Evolutionary conservation across 2,113 vertebrate genomes (phyloP), one percentile per base, ranked within the genome.

Genomic region (Ivindomyrus marchei): DNA sequence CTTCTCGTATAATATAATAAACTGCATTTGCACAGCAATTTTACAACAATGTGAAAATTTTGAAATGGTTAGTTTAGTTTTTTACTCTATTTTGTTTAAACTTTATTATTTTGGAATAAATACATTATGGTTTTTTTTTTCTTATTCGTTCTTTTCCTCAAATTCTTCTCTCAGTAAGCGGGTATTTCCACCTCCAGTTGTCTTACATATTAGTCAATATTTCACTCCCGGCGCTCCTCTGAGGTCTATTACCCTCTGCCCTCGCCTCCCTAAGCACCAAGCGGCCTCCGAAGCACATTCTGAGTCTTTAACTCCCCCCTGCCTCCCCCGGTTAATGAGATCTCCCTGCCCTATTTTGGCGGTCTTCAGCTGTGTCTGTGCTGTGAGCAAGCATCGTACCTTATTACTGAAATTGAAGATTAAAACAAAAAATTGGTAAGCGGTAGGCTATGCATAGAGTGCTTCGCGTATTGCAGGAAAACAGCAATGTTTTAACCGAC

Each of bases 181-280:
- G 39, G 15, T 13, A 36, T 66, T 84, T 83, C 74, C 49, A 53
- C 70, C 66, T 89, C 27, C 89, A 84, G 31, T 46, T 39, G 50
- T 42, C 77, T 47, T 77, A 47, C 77, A 62, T 36, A 84, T 84
- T 45, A 89, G 77, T 89, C 80, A 56, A 89, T 85, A 89, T 85
- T 89, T 89, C 89, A 58, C 77, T 85, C 77, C 31, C 15, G 52
- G 31, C 36, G 8, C 80, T 85, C 89, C 80, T 58, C 39, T 4
- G 89, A 85, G 89, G 49, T 89, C 89, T 47, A 89, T 89, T 85
- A 89, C 50, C 89, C 88, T 85, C 42, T 89, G 89, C 89, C 89
- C 89, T 80, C 80, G 4, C 52, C 77, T 56, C 24, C 89, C 52
- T 45, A 17, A 24, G 36, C 36, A 46, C 15, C 80, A 85, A 58